A percentile compares a stretch with the other conserved stretches of the same genome.
Evolutionary conservation across 2,888 invertebrate species (phyloP).

Genomic region (Drymonia ruficornis): DNA sequence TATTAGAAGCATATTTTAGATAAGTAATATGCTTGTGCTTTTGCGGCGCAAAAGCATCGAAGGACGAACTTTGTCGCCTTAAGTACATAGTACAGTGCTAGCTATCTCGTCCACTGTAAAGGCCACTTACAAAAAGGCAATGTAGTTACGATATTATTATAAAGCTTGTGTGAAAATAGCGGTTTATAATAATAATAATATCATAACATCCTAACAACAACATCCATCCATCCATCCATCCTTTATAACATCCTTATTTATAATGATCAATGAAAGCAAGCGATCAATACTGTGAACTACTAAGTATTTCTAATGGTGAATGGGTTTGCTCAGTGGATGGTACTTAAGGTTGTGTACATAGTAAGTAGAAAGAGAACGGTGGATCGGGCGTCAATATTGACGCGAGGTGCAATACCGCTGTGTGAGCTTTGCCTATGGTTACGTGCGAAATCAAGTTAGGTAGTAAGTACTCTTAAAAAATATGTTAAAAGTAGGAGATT

Average conservation of each 20-base stretch:
- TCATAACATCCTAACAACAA: too few species aligned
- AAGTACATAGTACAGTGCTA: too few species aligned
- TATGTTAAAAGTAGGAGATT: too few species aligned
- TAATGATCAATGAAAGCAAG: background rate
- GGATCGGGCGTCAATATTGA: constrained; percentile 5
- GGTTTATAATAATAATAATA: too few species aligned
- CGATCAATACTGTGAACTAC: background rate
- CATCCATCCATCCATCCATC: too few species aligned
- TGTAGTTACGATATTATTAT: background rate
- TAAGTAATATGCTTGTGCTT: too few species aligned
- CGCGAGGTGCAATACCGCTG: constrained; percentile 1
- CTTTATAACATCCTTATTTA: background rate
- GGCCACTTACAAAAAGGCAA: background rate
- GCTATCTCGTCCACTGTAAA: constrained; percentile 18
- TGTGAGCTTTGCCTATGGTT: background rate
- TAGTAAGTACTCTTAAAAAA: too few species aligned
- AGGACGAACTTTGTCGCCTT: too few species aligned
- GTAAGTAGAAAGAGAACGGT: constrained; percentile 2
- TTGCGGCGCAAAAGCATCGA: too few species aligned
- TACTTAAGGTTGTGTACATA: background rate
- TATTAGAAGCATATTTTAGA: too few species aligned
- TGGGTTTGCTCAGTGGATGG: background rate
- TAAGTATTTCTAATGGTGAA: background rate
- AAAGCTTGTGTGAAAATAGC: too few species aligned
- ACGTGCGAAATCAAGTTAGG: background rate